These are phyloP conservation scores for Pseudobourletiella spinata DNA, from an alignment of 1,140 invertebrate species.

Conservation along the genomic window DNA sequence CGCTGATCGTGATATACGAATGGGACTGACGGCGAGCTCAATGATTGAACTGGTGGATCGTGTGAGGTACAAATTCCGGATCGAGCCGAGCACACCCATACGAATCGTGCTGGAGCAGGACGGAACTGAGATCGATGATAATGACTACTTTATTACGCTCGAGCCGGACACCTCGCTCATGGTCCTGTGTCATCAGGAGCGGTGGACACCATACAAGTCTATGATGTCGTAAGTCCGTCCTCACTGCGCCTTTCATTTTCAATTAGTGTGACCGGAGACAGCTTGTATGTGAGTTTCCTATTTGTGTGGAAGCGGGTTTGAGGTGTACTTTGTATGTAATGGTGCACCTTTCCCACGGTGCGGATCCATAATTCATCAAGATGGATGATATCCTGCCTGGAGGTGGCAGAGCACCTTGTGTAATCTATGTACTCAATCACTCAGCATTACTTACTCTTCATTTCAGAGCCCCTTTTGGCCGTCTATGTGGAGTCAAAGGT, in stretches of 20 bases:
- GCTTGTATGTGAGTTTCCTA: neutral
- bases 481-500: too few species aligned
- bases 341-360: too few species aligned
- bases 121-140: slow-evolving; percentile 77
- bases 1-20: slow-evolving; percentile 61
- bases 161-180: slow-evolving; percentile 72
- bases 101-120: slow-evolving; percentile 71
- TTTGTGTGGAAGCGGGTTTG: neutral
- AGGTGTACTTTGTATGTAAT: neutral
- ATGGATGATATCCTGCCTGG: too few species aligned
- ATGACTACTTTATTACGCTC: slow-evolving; percentile 75
- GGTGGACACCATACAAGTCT: slow-evolving; percentile 50
- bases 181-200: slow-evolving; percentile 58
- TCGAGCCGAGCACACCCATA: slow-evolving; percentile 48
- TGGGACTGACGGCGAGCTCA: slow-evolving; percentile 65
- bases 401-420: too few species aligned
- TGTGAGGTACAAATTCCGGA: slow-evolving; percentile 51
- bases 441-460: too few species aligned
- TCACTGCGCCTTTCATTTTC: neutral
- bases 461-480: too few species aligned
- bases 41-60: slow-evolving; percentile 50
- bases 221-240: slow-evolving; percentile 30
- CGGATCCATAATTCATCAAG: too few species aligned
- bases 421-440: too few species aligned
- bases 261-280: neutral